These are phyloP conservation scores for Halictus rubicundus DNA, from an alignment of 1,140 invertebrate genomes.

Conservation along the genomic window DNA sequence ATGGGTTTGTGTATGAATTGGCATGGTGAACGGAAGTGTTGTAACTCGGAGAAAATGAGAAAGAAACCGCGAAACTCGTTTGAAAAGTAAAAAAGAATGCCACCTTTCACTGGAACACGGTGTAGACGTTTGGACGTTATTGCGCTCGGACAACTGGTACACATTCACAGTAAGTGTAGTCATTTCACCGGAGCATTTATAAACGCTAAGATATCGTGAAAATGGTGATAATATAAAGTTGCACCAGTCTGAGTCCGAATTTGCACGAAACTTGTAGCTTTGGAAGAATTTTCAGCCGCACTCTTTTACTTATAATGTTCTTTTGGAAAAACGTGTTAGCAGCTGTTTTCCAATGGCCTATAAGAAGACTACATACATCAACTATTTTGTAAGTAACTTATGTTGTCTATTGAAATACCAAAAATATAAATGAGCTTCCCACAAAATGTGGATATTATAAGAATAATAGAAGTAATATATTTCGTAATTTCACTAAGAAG, in stretches of 20 bases:
- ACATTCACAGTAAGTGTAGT: neutral
- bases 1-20: too few species aligned
- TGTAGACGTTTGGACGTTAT: neutral
- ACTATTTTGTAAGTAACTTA: conserved; percentile 62
- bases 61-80: conserved; percentile 8
- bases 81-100: neutral
- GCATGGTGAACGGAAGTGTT: too few species aligned
- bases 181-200: neutral
- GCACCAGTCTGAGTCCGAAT: neutral
- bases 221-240: neutral
- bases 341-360: conserved; percentile 1
- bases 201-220: neutral
- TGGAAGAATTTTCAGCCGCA: neutral
- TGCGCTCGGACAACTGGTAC: neutral
- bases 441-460: neutral
- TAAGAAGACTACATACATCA: conserved; percentile 63
- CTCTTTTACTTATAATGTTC: conserved; percentile 33
- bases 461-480: too few species aligned
- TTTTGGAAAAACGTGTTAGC: conserved; percentile 29
- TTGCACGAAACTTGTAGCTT: neutral
- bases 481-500: too few species aligned
- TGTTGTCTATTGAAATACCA: neutral
- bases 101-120: neutral
- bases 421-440: too few species aligned
- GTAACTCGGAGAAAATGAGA: neutral